Base-by-base conservation (phyloP, 1,140 invertebrate genomes). In the Drosophila aff. region DNA sequence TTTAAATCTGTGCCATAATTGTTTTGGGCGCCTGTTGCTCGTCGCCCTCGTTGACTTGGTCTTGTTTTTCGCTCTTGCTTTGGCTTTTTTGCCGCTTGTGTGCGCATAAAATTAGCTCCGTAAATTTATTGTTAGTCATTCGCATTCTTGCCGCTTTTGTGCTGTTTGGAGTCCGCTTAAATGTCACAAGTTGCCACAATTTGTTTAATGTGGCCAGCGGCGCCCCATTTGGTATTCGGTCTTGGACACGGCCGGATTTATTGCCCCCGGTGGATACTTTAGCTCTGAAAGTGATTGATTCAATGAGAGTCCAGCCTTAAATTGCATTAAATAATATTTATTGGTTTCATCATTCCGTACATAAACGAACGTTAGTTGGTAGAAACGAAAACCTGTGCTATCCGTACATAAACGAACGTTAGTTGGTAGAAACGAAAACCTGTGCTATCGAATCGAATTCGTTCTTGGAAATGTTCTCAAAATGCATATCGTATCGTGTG, bases 241-340 rank as follows among this genome's bases (percentile, higher is more conserved):
- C 31, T 52, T 18, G 49, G 49, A 52, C 49, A 6, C 15, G 21
- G 1, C 8, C 6, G 21, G 15, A 55, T 40, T 55, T 38, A 38
- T 55, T 10, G 21, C 31, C 18, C 18, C 18, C 31, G 5, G 10
- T 4, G 11, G 33, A 40, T 66, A n/a, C 41, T 41, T 67, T 72
- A 47, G 23, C 33, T 69, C 40, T 36, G 28, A 55, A 55, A 55
- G 10, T 13, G 58, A 65, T 44, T 71, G n/a, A 23, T 67, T 28
- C 16, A 47, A 36, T 13, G 23, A 52, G 21, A 67, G 16, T 8
- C 8, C 2, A 16, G 31, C 1, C 8, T 50, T 71, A 52, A 82
- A 78, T 86, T 86, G 84, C 84, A 87, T 89, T 89, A 87, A 87
- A 87, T 87, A 68, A 87, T 87, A 87, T 87, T 87, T 87, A 87